These are phyloP conservation scores for Notothenia coriiceps DNA, from an alignment of 2,113 vertebrate genomes.

Conservation along the genomic window DNA sequence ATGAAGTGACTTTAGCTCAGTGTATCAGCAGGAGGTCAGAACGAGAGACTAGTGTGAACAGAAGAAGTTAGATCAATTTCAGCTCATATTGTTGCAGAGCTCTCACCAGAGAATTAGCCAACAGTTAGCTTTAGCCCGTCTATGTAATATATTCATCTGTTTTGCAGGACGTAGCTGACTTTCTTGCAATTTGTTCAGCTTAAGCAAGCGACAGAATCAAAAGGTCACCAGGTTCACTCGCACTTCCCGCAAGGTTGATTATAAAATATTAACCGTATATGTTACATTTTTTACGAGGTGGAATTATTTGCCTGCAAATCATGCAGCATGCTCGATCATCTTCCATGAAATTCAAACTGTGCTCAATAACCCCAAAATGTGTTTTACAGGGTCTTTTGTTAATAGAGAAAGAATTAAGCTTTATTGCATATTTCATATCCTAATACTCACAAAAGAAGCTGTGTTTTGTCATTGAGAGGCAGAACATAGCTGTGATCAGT, in stretches of 20 bases:
- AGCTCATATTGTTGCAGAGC: slow-evolving; percentile 17
- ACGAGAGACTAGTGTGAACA: not conserved
- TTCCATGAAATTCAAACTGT: slow-evolving; percentile 15
- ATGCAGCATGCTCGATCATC: not conserved
- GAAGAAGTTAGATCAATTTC: slow-evolving; percentile 31
- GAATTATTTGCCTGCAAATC: slow-evolving; percentile 18
- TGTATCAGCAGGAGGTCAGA: not conserved
- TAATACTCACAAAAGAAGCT: not conserved
- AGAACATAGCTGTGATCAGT: slow-evolving; percentile 2
- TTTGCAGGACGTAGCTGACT: not conserved
- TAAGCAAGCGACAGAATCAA: slow-evolving; percentile 3
- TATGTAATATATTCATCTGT: slow-evolving; percentile 41
- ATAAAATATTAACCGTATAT: not conserved
- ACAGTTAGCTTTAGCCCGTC: slow-evolving; percentile 23
- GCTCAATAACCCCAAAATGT: not conserved
- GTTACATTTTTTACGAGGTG: slow-evolving; percentile 27
- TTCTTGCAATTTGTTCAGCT: slow-evolving; percentile 15
- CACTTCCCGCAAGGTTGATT: slow-evolving; percentile 5
- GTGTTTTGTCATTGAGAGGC: slow-evolving; percentile 2
- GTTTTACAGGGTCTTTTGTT: slow-evolving; percentile 12
- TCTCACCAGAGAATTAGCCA: slow-evolving; percentile 27
- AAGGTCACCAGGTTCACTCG: slow-evolving; percentile 28
- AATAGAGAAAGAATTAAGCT: slow-evolving; percentile 18
- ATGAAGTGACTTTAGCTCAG: too few species aligned
- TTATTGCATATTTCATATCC: not conserved